Percentiles rank a stretch among this genome's conserved stretches.
phyloP scores from a whole-genome alignment of 2,113 vertebrate species.

The Tor tambroides region DNA sequence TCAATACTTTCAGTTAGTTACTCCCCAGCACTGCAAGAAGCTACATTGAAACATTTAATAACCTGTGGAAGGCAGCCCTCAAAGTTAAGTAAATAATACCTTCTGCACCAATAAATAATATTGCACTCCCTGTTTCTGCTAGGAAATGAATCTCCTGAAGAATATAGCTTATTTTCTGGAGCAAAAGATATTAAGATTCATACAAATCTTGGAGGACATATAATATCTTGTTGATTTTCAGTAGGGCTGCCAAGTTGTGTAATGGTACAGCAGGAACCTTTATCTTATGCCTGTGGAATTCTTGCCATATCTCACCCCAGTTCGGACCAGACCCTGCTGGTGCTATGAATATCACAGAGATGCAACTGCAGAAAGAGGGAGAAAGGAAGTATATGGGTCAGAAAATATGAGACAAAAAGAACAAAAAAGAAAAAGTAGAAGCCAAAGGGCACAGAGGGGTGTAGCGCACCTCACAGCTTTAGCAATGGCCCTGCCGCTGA shows the following conservation, averaged over 20 bases:
- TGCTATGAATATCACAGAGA: background rate
- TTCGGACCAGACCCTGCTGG: background rate
- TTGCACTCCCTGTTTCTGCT: slow-evolving; percentile 7
- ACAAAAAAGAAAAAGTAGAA: background rate
- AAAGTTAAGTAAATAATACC: slow-evolving; percentile 18
- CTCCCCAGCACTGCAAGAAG: background rate
- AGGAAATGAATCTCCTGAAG: background rate
- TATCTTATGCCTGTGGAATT: slow-evolving; percentile 8
- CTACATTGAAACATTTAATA: slow-evolving; percentile 24
- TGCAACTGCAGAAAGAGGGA: background rate
- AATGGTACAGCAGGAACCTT: background rate
- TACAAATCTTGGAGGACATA: background rate
- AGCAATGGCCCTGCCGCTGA: slow-evolving; percentile 8
- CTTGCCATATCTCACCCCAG: background rate
- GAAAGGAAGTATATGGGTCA: background rate
- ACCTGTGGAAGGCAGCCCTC: slow-evolving; percentile 8
- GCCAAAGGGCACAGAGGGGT: background rate
- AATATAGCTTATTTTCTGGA: slow-evolving; percentile 22
- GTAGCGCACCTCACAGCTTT: background rate
- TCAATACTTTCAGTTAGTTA: background rate
- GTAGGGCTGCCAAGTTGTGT: background rate
- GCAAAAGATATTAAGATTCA: slow-evolving; percentile 24
- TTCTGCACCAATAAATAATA: slow-evolving; percentile 22
- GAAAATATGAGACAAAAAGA: background rate
- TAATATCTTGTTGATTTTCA: slow-evolving; percentile 19